Evolutionary conservation across 2,888 invertebrate genomes (phyloP).

Genomic region (Netelia melanura): DNA sequence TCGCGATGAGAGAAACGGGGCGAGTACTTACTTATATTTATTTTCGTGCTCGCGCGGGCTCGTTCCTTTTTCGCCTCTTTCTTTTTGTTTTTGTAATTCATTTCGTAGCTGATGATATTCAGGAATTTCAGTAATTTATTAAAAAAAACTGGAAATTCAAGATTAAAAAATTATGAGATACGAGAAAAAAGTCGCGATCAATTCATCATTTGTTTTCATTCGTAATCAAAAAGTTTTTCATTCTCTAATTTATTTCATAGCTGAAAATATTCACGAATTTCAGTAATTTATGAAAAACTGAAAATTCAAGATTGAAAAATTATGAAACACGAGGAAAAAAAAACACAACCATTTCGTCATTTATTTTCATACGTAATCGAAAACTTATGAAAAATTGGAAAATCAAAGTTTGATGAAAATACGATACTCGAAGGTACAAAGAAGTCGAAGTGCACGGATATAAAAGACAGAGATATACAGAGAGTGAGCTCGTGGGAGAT

Average conservation of each 20-base stretch:
- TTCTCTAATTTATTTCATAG: neutral
- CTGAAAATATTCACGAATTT: neutral
- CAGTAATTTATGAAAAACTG: neutral
- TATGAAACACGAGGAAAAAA: neutral
- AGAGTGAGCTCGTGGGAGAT: conserved; percentile 19
- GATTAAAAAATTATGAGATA: neutral
- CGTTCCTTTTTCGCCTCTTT: neutral
- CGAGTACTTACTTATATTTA: conserved; percentile 2
- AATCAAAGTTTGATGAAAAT: conserved; percentile 17
- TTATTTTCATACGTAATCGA: too few species aligned
- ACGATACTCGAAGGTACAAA: conserved; percentile 13
- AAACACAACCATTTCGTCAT: neutral
- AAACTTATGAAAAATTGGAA: too few species aligned
- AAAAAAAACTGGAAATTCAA: neutral
- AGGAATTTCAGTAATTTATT: neutral
- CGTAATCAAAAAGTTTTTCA: too few species aligned
- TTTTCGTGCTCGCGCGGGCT: neutral
- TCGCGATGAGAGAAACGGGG: neutral
- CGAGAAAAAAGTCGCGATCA: neutral
- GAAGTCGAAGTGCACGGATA: conserved; percentile 12
- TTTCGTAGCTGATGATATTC: neutral
- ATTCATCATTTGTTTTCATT: too few species aligned
- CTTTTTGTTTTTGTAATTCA: neutral
- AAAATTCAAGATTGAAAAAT: neutral
- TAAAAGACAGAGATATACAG: conserved; percentile 1